A percentile compares a stretch with the other conserved stretches of the same genome.
These are phyloP conservation scores for Eristalis intricaria DNA, from an alignment of 2,888 invertebrate species.

Conservation along the genomic window DNA sequence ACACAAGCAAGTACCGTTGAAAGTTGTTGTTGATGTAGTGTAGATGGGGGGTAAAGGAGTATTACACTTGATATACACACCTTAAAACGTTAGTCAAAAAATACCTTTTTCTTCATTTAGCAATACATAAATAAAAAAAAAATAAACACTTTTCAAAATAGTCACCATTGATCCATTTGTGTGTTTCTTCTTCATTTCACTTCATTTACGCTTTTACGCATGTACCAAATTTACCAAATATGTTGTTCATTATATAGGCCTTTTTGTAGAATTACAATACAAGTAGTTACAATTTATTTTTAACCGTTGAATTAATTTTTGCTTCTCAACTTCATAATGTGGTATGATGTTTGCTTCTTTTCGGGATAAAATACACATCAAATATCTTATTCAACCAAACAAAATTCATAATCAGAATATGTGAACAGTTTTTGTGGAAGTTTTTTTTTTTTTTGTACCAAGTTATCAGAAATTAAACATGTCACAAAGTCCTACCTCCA, in stretches of 20 bases:
- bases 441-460: no score
- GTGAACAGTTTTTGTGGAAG: no score
- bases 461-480: no score
- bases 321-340: constrained; percentile 71
- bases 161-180: constrained; percentile 28
- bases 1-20: constrained; percentile 75
- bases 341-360: neutral
- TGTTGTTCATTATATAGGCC: constrained; percentile 22
- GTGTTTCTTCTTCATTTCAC: constrained; percentile 10
- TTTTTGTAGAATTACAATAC: constrained; percentile 29
- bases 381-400: neutral
- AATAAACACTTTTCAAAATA: constrained; percentile 11
- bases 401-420: no score
- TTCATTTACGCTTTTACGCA: constrained; percentile 24
- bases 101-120: constrained; percentile 47
- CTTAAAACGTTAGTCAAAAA: constrained; percentile 54
- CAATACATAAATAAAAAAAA: constrained; percentile 27
- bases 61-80: constrained; percentile 59
- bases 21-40: constrained; percentile 70
- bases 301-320: constrained; percentile 62
- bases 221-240: constrained; percentile 57
- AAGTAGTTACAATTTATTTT: constrained; percentile 42
- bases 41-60: constrained; percentile 56
- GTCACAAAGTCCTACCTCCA: no score
- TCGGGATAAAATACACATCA: neutral